Evolutionary conservation across 1,140 invertebrate genomes (phyloP), one percentile per base, ranked within the genome.

Genomic region (Diachasmimorpha longicaudata): DNA sequence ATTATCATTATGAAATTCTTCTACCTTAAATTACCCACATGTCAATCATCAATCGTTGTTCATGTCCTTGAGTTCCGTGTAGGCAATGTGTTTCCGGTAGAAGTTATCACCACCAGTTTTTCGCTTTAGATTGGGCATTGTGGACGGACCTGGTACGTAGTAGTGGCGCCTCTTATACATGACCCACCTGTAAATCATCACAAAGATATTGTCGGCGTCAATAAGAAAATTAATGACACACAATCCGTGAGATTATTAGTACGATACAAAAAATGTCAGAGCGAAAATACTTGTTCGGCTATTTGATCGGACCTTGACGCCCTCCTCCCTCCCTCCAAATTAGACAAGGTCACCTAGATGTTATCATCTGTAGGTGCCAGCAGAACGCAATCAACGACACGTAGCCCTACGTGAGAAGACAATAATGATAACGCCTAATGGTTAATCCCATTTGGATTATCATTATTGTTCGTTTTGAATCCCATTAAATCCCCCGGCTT

Each of bases 41-140:
- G 58, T 63, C 79, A 71, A 37, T 82, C 78, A 81, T 88, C 86
- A 88, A 84, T 88, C 87, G 79, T 87, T 87, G 82, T 83, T 86
- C 85, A 88, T 87, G 71, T 88, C 84, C 75, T 83, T 88, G 5
- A 89, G 79, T 70, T 89, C 88, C 52, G 87, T 89, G 77, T 89
- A 89, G 23, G 85, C 87, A 76, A 88, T 83, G 21, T 83, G 82
- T 70, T 88, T 88, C 11, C 85, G 83, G 36, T 86, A 86, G 9
- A 86, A 67, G 31, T 81, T 83, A 19, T 79, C 55, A 10, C 75
- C 76, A 2, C 46, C n/a, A n/a, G 76, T 31, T 14, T 77, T 82
- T 13, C 81, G 76, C 31, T 76, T 84, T 39, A 36, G 5, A 68
- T 84, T 81, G 8, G 78, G 78, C 81, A 84, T 83, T 68, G 83